A percentile compares a stretch with the other conserved stretches of the same genome.
These are phyloP conservation scores for Coelopa frigida DNA, from an alignment of 1,140 invertebrate species.

Conservation along the genomic window DNA sequence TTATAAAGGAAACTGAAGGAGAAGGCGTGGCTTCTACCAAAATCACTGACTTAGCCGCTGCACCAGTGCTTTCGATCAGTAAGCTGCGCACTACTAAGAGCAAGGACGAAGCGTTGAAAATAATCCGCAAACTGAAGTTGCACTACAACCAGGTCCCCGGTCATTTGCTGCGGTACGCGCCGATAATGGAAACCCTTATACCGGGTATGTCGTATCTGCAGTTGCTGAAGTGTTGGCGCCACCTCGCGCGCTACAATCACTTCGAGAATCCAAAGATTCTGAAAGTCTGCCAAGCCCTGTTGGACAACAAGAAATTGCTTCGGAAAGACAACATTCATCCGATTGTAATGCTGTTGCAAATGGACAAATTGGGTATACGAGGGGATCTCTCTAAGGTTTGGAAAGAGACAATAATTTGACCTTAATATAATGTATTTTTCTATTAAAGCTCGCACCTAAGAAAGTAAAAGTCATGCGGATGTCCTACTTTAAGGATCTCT, in stretches of 20 bases:
- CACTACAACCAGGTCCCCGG: conserved; percentile 26
- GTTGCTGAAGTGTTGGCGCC: conserved; percentile 21
- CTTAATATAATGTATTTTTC: too few species aligned
- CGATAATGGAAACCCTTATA: conserved; percentile 18
- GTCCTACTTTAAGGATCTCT: conserved; percentile 18
- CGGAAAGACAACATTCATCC: conserved; percentile 23
- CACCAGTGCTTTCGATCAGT: background rate
- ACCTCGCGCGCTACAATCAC: conserved; percentile 8
- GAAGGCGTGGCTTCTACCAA: background rate
- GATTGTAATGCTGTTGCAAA: conserved; percentile 17
- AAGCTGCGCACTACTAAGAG: conserved; percentile 18
- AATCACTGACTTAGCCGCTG: background rate
- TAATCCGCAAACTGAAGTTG: conserved; percentile 18
- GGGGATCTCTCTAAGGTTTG: conserved; percentile 3
- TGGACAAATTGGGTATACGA: conserved; percentile 1
- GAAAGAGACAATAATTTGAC: background rate
- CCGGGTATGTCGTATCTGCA: conserved; percentile 27
- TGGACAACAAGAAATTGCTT: conserved; percentile 21
- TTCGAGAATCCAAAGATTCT: conserved; percentile 11
- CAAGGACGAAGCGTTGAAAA: conserved; percentile 14
- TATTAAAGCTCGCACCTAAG: conserved; percentile 6
- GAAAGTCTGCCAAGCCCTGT: conserved; percentile 9
- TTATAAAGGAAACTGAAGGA: conserved; percentile 9
- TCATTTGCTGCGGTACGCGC: conserved; percentile 11
- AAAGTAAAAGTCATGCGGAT: conserved; percentile 4